Evolutionary conservation across 2,797 vertebrate genomes (phyloP).

Genomic region (Moxostoma hubbsi): DNA sequence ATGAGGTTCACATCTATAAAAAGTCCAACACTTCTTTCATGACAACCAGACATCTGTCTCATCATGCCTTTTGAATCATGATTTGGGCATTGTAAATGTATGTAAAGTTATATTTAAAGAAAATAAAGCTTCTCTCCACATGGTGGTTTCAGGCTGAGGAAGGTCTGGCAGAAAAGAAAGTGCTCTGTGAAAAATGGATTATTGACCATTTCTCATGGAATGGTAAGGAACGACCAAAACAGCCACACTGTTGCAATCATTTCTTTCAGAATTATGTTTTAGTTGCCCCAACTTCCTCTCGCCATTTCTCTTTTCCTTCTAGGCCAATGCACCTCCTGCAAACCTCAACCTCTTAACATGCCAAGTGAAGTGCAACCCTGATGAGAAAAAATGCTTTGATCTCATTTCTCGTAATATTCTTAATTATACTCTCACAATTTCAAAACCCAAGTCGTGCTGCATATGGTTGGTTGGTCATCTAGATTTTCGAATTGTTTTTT

Average conservation of each 20-base stretch:
- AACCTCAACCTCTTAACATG: constrained; percentile 97
- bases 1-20: not conserved
- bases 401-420: constrained; percentile 91
- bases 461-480: not conserved
- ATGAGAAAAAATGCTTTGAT: constrained; percentile 96
- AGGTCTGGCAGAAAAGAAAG: constrained; percentile 98
- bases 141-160: constrained; percentile 83
- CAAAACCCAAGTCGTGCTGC: not conserved
- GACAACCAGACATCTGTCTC: not conserved
- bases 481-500: not conserved
- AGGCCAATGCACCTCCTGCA: constrained; percentile 91
- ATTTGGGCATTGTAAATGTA: not conserved
- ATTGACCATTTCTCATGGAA: constrained; percentile 93
- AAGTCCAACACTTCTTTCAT: not conserved
- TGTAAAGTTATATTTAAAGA: not conserved
- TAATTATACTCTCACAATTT: constrained; percentile 55
- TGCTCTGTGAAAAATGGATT: constrained; percentile 93
- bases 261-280: not conserved
- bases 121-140: not conserved
- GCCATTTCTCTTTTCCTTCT: constrained; percentile 34
- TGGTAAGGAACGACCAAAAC: constrained; percentile 76
- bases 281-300: not conserved
- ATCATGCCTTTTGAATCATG: not conserved
- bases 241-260: too few relatives aligned
- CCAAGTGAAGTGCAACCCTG: constrained; percentile 93